Percentiles rank a stretch among this genome's conserved stretches.
These are phyloP conservation scores for Brachystomella parvula DNA, from an alignment of 1,140 invertebrate genomes.

Conservation along the genomic window DNA sequence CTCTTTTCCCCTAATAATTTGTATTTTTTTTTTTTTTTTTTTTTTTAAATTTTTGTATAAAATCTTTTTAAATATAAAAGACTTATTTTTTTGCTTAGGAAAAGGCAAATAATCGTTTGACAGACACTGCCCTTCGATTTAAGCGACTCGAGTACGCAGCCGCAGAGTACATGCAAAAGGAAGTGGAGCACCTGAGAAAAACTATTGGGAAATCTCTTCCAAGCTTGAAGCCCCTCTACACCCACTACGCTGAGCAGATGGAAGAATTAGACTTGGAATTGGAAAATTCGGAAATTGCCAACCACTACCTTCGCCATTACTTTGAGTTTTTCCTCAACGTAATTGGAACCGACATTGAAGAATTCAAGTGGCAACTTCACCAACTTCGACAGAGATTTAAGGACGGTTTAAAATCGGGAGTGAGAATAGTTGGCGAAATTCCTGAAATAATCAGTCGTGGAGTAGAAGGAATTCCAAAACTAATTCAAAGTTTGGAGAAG, in stretches of 20 bases:
- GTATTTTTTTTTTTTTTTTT: too few species aligned
- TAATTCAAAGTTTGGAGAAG: neutral
- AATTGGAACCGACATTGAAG: constrained; percentile 6
- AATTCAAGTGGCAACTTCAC: constrained; percentile 5
- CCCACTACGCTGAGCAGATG: constrained; percentile 16
- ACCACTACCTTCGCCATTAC: neutral
- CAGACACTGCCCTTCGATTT: constrained; percentile 11
- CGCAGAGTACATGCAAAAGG: constrained; percentile 16
- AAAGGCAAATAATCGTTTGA: constrained; percentile 9
- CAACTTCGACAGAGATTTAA: neutral
- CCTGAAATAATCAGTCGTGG: neutral
- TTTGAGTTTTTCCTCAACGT: constrained; percentile 5
- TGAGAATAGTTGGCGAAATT: neutral
- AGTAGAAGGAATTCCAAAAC: constrained; percentile 13
- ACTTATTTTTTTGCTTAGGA: constrained; percentile 18
- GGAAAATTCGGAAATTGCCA: neutral
- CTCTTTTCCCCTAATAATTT: too few species aligned
- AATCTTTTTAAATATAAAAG: neutral
- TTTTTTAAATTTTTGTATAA: neutral
- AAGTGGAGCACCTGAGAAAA: constrained; percentile 12
- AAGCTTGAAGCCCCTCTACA: constrained; percentile 14
- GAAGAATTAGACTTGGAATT: constrained; percentile 24
- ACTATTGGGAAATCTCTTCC: constrained; percentile 16
- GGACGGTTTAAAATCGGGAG: neutral
- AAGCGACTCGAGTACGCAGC: neutral